A percentile compares a stretch with the other conserved stretches of the same genome.
These are phyloP conservation scores for Papilio machaon DNA, from an alignment of 1,140 invertebrate species.

Conservation along the genomic window DNA sequence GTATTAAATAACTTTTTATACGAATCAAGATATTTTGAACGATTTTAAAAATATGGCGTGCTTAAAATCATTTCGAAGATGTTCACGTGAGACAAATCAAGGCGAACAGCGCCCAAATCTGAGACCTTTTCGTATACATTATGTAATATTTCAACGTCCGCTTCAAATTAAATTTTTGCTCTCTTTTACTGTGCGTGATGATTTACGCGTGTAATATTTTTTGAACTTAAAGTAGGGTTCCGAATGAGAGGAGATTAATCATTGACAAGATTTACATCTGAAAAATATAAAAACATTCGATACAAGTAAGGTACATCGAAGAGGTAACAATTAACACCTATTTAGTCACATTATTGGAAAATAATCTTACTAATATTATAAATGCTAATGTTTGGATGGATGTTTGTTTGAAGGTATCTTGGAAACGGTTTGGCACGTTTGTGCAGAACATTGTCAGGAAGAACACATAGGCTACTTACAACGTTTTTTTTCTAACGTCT, in stretches of 20 bases:
- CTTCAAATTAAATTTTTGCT: constrained; percentile 40
- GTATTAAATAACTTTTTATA: background rate
- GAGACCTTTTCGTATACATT: constrained; percentile 43
- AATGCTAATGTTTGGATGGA: no score
- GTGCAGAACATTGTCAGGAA: no score
- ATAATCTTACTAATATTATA: no score
- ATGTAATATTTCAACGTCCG: constrained; percentile 44
- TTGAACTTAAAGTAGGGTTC: constrained; percentile 35
- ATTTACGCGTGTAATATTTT: constrained; percentile 40
- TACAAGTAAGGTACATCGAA: no score
- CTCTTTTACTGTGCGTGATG: constrained; percentile 32
- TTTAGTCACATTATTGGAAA: no score
- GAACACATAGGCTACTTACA: no score
- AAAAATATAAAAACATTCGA: background rate
- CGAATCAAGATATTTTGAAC: constrained; percentile 21
- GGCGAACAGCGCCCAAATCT: constrained; percentile 42
- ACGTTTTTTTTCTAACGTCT: no score
- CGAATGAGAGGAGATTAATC: constrained; percentile 28
- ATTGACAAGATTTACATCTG: constrained; percentile 7
- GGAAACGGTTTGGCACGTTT: no score
- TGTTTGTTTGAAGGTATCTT: no score
- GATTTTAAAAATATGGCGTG: background rate
- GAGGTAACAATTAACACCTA: no score
- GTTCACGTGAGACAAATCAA: constrained; percentile 39
- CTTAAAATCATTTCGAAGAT: constrained; percentile 23